Evolutionary conservation across 2,113 vertebrate species (phyloP), one percentile per base, ranked within the genome.

Genomic region (Brevimyrus niger): DNA sequence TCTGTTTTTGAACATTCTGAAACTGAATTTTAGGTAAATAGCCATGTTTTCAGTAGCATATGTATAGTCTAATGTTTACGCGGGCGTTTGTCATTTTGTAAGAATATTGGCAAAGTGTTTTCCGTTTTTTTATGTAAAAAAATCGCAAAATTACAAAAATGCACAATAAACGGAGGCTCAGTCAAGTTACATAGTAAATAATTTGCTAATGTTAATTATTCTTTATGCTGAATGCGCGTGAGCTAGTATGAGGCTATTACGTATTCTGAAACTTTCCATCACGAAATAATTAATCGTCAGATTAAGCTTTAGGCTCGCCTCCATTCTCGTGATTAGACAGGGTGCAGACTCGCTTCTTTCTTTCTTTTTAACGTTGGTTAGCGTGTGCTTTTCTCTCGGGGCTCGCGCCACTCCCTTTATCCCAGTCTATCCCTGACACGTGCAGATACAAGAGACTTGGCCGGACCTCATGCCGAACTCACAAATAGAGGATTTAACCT

Each of bases 401-500:
- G 90, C 92, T 92, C 91, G 90, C 90, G 91, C 90, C 93, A 47
- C 69, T 86, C 69, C 88, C 90, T 91, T 93, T 93, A 90, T 92
- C 55, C 88, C 61, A 35, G 44, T 90, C 90, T 94, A 91, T 93
- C 91, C 91, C 58, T 92, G 94, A 95, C 95, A 95, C 89, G 92
- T 94, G 93, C 91, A 94, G 89, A 93, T 92, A 95, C 93, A 94
- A 92, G 92, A 90, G 84, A 80, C 69, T 90, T 92, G 93, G 91
- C 90, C 88, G 89, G 91, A 95, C 92, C 94, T 93, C 94, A 91
- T 91, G 94, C 93, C 90, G 92, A 92, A 92, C 89, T 93, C 92
- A 92, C 93, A 93, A 94, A 92, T 89, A 91, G 91, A 93, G 93
- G 92, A 93, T 93, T 94, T 94, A 93, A 91, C 93, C 92, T 93